phyloP scores from a whole-genome alignment of 2,888 invertebrate genomes.

The Hypomecis punctinalis region DNA sequence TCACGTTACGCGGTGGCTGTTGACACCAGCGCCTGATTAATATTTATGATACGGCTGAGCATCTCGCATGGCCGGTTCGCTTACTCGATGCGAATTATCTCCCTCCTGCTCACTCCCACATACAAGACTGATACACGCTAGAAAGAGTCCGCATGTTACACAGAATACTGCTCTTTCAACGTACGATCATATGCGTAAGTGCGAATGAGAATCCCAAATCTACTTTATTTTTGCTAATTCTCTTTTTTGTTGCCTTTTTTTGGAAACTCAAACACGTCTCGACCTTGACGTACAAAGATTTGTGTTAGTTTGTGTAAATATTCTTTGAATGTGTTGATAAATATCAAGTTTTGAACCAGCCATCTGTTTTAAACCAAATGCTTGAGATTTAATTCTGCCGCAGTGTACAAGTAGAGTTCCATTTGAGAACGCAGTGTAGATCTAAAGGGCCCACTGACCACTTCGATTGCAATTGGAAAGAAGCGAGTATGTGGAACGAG shows the following conservation, averaged over 20 bases:
- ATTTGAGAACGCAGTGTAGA: constrained; percentile 48
- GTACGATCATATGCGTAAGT: constrained; percentile 75
- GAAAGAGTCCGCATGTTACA: constrained; percentile 64
- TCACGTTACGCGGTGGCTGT: constrained; percentile 85
- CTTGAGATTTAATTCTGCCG: constrained; percentile 15
- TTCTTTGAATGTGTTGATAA: constrained; percentile 35
- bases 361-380: constrained; percentile 3
- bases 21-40: constrained; percentile 86
- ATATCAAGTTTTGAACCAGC: constrained; percentile 16
- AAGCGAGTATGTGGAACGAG: constrained; percentile 72
- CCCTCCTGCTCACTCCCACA: constrained; percentile 69
- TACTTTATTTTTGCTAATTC: constrained; percentile 70
- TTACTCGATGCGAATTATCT: constrained; percentile 76
- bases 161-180: constrained; percentile 72
- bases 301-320: constrained; percentile 48
- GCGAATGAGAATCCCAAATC: constrained; percentile 82
- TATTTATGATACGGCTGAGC: constrained; percentile 85
- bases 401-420: constrained; percentile 38
- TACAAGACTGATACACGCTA: constrained; percentile 43
- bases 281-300: constrained; percentile 50
- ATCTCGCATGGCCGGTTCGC: constrained; percentile 84
- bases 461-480: constrained; percentile 59
- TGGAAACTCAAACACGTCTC: constrained; percentile 50
- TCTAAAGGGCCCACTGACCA: constrained; percentile 59
- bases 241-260: constrained; percentile 61